These are phyloP conservation scores for Drosophila sechellia DNA, from an alignment of 1,140 invertebrate species.

Conservation along the genomic window DNA sequence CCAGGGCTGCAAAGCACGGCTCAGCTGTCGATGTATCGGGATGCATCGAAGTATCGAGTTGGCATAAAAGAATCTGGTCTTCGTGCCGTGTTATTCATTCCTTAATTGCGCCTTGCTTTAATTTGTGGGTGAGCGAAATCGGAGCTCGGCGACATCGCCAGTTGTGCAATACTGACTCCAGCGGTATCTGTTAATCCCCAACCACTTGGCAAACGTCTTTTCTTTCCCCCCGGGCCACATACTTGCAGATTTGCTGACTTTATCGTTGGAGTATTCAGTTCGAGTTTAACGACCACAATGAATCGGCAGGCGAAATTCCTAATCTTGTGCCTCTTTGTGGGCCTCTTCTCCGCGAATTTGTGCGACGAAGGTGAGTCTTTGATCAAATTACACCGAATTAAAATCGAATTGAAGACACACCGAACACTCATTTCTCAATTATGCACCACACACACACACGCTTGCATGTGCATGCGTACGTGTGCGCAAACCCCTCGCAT, in stretches of 20 bases:
- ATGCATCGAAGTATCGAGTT: constrained; percentile 9
- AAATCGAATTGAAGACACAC: neutral
- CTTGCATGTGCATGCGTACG: constrained; percentile 9
- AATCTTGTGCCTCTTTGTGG: constrained; percentile 68
- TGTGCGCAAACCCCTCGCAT: constrained; percentile 1
- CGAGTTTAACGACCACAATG: constrained; percentile 51
- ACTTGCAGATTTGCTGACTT: constrained; percentile 44
- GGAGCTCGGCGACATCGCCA: constrained; percentile 18
- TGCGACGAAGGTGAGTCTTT: constrained; percentile 61
- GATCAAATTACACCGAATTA: constrained; percentile 4
- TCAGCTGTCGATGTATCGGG: constrained; percentile 23
- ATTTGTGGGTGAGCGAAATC: constrained; percentile 56
- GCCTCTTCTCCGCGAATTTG: constrained; percentile 56
- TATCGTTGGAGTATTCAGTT: constrained; percentile 16
- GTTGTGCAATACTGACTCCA: constrained; percentile 42
- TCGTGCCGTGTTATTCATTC: constrained; percentile 71
- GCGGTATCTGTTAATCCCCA: constrained; percentile 10
- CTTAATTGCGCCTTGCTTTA: constrained; percentile 70
- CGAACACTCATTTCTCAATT: constrained; percentile 17
- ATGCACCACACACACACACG: constrained; percentile 21
- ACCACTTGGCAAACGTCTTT: neutral
- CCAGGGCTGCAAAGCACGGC: constrained; percentile 4
- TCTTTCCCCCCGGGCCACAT: constrained; percentile 14
- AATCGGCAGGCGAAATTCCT: constrained; percentile 71
- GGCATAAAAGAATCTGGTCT: constrained; percentile 48